These are phyloP conservation scores for Hoplias malabaricus DNA, from an alignment of 2,113 vertebrate genomes.

Conservation along the genomic window DNA sequence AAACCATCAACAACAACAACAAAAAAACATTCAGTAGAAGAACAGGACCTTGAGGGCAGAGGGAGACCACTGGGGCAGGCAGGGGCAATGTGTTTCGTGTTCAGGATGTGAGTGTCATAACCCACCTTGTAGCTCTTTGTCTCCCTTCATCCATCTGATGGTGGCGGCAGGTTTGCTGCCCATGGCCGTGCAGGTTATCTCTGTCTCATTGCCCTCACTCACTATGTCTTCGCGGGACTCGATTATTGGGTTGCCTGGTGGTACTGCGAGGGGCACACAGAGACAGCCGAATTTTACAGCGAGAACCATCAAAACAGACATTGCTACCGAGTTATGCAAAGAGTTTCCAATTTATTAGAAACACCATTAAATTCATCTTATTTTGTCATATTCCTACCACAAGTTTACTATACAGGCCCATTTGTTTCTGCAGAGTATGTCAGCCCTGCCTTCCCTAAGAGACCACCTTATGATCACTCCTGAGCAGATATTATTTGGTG, in stretches of 20 bases:
- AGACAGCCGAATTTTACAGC: slow-evolving; percentile 22
- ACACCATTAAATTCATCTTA: neutral
- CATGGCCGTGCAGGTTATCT: slow-evolving; percentile 94
- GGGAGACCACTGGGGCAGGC: neutral
- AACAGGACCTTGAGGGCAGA: neutral
- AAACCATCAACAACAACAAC: too few relatives aligned
- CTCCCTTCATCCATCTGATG: slow-evolving; percentile 96
- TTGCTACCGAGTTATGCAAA: neutral
- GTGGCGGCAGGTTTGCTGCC: slow-evolving; percentile 93
- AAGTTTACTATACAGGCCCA: too few relatives aligned
- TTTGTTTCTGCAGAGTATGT: too few relatives aligned
- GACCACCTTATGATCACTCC: too few relatives aligned
- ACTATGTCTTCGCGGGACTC: slow-evolving; percentile 88
- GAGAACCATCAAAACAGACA: slow-evolving; percentile 34
- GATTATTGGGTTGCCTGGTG: slow-evolving; percentile 93
- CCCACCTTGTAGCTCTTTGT: slow-evolving; percentile 88
- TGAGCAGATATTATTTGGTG: too few relatives aligned
- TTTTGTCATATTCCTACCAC: too few relatives aligned
- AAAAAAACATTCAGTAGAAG: neutral
- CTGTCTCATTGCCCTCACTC: slow-evolving; percentile 91
- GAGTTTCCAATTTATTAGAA: neutral
- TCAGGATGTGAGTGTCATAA: neutral
- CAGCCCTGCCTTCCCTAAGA: too few relatives aligned
- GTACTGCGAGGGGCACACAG: slow-evolving; percentile 74
- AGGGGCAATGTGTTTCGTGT: neutral